phyloP scores from a whole-genome alignment of 2,888 invertebrate genomes.

The Amorpha juglandis region DNA sequence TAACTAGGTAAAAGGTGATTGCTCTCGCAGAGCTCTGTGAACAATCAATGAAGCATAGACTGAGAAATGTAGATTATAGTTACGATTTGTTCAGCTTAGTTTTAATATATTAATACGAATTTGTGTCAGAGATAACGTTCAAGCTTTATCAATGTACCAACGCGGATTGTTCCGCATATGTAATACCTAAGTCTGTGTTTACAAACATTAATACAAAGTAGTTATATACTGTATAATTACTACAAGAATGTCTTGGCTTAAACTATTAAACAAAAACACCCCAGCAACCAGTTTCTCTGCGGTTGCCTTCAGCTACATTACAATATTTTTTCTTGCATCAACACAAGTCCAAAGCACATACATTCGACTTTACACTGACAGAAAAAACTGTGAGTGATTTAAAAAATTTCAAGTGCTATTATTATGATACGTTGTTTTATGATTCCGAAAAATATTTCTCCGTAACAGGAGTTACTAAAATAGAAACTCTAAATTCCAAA shows the following conservation, averaged over 20 bases:
- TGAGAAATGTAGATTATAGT: constrained; percentile 17
- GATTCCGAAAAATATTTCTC: no score
- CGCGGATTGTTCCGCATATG: no score
- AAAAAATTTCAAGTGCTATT: not conserved
- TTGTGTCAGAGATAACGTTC: not conserved
- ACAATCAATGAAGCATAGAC: constrained; percentile 26
- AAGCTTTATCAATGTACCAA: not conserved
- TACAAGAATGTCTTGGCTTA: constrained; percentile 10
- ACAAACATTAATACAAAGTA: not conserved
- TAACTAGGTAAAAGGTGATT: constrained; percentile 65
- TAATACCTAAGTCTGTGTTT: no score
- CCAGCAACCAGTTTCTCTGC: not conserved
- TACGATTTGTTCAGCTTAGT: not conserved
- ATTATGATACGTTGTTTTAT: not conserved
- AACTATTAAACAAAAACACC: constrained; percentile 18
- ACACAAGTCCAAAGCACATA: not conserved
- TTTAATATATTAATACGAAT: not conserved
- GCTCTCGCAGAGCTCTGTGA: constrained; percentile 42
- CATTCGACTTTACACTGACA: not conserved
- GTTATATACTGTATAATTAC: constrained; percentile 7
- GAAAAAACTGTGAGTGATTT: not conserved
- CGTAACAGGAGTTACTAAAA: no score
- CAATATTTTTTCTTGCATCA: not conserved
- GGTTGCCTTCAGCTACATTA: not conserved
- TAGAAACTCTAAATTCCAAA: no score